A percentile compares a stretch with the other conserved stretches of the same genome.
phyloP scores from a whole-genome alignment of 2,113 vertebrate genomes.

The Clupea harengus region DNA sequence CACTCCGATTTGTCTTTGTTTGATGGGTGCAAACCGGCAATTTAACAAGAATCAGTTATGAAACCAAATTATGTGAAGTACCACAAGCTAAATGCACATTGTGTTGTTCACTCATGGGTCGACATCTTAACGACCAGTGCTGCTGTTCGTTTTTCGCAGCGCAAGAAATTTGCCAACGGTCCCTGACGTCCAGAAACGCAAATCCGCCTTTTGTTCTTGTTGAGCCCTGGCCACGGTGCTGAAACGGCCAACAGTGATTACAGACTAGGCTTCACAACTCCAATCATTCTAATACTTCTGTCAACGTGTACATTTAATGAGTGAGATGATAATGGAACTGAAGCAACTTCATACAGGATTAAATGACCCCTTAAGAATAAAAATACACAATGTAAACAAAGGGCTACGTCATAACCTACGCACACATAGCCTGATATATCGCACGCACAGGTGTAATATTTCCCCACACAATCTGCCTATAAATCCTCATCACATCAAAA shows the following conservation, averaged over 20 bases:
- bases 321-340: background rate
- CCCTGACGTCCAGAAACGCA: conserved; percentile 67
- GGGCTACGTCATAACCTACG: conserved; percentile 11
- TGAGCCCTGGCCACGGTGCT: conserved; percentile 73
- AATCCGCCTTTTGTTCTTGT: conserved; percentile 79
- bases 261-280: background rate
- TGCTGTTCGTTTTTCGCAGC: conserved; percentile 46
- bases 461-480: background rate
- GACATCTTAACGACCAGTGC: background rate
- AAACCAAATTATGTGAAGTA: background rate
- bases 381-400: conserved; percentile 15
- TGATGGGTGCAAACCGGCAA: background rate
- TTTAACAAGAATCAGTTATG: background rate
- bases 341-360: background rate
- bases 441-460: background rate
- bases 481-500: background rate
- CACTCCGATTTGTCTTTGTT: background rate
- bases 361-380: background rate
- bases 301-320: background rate
- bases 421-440: background rate
- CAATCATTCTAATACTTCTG: background rate
- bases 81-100: background rate
- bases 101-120: background rate
- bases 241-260: conserved; percentile 50
- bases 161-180: conserved; percentile 41